Percentiles rank a stretch among this genome's conserved stretches.
Conservation (phyloP, 2,113 vertebrate species). For the Castor canadensis region DNA sequence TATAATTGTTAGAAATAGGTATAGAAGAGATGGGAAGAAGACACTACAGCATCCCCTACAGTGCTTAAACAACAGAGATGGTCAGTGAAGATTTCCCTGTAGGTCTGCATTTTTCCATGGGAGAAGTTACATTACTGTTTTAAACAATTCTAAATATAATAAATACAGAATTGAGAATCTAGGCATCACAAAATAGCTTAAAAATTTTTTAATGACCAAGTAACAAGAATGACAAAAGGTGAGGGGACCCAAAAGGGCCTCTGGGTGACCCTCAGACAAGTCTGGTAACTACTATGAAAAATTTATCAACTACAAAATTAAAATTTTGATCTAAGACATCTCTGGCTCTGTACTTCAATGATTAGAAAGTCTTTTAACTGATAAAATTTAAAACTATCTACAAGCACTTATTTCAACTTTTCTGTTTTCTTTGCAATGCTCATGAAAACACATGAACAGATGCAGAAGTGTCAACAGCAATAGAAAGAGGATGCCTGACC, state of each 20-base stretch:
- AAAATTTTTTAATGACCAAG: neutral
- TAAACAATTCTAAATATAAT: neutral
- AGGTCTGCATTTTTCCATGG: neutral
- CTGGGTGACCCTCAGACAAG: neutral
- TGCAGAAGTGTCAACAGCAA: neutral
- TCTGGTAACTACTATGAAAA: neutral
- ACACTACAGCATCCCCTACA: neutral
- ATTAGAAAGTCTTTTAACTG: neutral
- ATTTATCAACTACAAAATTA: neutral
- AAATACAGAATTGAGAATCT: neutral
- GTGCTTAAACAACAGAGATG: neutral
- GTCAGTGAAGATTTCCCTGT: neutral
- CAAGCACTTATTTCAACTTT: neutral
- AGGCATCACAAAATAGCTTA: neutral
- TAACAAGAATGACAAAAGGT: neutral
- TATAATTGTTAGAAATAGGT: neutral
- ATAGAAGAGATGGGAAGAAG: neutral
- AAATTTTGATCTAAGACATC: neutral
- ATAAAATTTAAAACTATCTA: neutral
- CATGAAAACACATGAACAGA: neutral
- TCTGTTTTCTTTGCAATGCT: slow-evolving; percentile 14
- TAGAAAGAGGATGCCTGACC: neutral
- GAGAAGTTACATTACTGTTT: neutral
- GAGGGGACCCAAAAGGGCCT: neutral
- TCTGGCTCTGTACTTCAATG: neutral